Evolutionary conservation across 2,797 vertebrate genomes (phyloP).

Genomic region (Sebastes glaucus): DNA sequence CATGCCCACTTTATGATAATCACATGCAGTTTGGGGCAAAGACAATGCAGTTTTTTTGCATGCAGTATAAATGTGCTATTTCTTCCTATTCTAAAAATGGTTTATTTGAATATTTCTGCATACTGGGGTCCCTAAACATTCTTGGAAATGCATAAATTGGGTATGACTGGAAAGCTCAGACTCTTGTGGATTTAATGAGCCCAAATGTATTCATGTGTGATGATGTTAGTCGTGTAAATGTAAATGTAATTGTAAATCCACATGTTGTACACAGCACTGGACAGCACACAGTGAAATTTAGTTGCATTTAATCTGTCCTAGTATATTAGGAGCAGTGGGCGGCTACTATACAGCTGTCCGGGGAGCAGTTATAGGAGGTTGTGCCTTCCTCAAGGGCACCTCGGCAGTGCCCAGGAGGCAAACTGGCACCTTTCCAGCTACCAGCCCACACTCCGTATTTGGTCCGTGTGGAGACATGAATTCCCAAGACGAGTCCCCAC

Average conservation of each 20-base stretch:
- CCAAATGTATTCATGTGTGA: not conserved
- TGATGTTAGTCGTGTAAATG: not conserved
- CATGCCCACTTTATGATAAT: too few species aligned
- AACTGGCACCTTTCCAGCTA: not conserved
- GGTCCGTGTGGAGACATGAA: too few species aligned
- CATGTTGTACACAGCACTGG: not conserved
- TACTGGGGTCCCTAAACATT: not conserved
- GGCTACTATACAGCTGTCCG: not conserved
- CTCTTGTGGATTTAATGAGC: not conserved
- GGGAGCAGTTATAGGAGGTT: not conserved
- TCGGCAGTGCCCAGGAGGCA: not conserved
- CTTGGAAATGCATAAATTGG: too few species aligned
- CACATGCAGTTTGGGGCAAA: not conserved
- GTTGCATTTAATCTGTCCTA: not conserved
- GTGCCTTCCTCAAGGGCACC: not conserved
- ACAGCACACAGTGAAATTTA: not conserved
- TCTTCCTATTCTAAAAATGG: not conserved
- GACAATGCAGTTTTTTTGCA: not conserved
- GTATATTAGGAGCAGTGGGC: not conserved
- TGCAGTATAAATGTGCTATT: not conserved
- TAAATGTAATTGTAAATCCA: too few species aligned
- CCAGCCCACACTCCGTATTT: not conserved
- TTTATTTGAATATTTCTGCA: not conserved
- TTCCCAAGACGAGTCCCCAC: too few species aligned
- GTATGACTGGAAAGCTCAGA: too few species aligned